phyloP scores from a whole-genome alignment of 2,113 vertebrate species.

The Ammospiza nelsoni region DNA sequence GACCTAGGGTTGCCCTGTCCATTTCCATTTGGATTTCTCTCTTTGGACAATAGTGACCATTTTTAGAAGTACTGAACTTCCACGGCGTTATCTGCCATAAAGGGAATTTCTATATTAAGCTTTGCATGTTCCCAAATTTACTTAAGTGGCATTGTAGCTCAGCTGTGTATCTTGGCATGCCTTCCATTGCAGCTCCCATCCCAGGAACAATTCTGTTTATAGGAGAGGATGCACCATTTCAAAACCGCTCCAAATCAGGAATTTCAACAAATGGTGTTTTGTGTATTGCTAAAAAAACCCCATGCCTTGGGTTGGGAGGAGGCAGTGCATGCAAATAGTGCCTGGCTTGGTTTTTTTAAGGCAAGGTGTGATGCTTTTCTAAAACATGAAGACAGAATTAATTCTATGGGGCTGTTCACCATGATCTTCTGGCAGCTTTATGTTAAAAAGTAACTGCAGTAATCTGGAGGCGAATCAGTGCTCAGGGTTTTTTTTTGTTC shows the following conservation, averaged over 20 bases:
- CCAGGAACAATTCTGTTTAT: conserved; percentile 9
- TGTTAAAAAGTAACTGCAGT: background rate
- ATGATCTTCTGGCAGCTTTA: background rate
- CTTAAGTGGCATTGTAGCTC: conserved; percentile 23
- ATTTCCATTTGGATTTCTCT: background rate
- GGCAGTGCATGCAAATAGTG: background rate
- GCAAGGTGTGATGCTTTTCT: background rate
- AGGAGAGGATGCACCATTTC: background rate
- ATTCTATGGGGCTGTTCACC: background rate
- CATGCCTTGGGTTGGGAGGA: background rate
- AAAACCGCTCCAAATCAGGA: background rate
- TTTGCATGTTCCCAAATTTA: background rate
- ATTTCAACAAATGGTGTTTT: background rate
- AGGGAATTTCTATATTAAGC: conserved; percentile 51
- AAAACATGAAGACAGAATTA: background rate
- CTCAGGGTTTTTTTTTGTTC: background rate
- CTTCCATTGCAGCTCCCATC: background rate
- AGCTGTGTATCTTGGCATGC: conserved; percentile 13
- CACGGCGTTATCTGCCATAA: background rate
- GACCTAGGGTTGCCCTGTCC: background rate
- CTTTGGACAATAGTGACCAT: background rate
- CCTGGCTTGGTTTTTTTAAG: background rate
- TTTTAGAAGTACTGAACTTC: conserved; percentile 42
- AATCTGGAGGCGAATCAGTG: background rate
- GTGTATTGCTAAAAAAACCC: background rate